phyloP scores from a whole-genome alignment of 1,140 invertebrate genomes.

The Agrilus planipennis region DNA sequence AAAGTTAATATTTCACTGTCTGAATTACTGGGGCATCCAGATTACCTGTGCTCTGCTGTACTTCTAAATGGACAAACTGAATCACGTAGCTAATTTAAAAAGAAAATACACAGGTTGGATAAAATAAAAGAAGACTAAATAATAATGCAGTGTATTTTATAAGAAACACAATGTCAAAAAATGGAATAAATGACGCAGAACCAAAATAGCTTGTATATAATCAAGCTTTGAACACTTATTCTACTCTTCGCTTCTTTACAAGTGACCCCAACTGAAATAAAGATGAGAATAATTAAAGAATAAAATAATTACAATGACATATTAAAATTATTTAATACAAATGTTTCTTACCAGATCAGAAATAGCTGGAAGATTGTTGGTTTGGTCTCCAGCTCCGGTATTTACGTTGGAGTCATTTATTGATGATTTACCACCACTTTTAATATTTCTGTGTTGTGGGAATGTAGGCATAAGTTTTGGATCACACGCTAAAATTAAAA shows the following conservation, averaged over 20 bases:
- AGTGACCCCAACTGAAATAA: slow-evolving; percentile 49
- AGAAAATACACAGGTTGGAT: too few relatives aligned
- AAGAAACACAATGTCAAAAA: too few relatives aligned
- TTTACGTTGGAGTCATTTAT: slow-evolving; percentile 42
- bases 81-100: too few relatives aligned
- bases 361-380: slow-evolving; percentile 60
- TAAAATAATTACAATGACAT: slow-evolving; percentile 2
- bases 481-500: slow-evolving; percentile 68
- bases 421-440: slow-evolving; percentile 35
- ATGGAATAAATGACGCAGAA: too few relatives aligned
- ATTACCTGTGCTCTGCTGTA: too few relatives aligned
- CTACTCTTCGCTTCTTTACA: slow-evolving; percentile 56
- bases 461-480: slow-evolving; percentile 95
- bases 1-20: too few relatives aligned
- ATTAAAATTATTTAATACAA: slow-evolving; percentile 1
- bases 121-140: too few relatives aligned
- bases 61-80: too few relatives aligned
- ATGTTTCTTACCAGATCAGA: slow-evolving; percentile 51
- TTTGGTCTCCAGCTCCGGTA: slow-evolving; percentile 51
- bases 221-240: too few relatives aligned
- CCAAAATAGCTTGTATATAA: too few relatives aligned
- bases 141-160: too few relatives aligned
- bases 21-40: too few relatives aligned
- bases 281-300: slow-evolving; percentile 21
- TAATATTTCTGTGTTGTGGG: slow-evolving; percentile 88